Conservation (phyloP, 2,113 vertebrate genomes). For the Actenoides hombroni region DNA sequence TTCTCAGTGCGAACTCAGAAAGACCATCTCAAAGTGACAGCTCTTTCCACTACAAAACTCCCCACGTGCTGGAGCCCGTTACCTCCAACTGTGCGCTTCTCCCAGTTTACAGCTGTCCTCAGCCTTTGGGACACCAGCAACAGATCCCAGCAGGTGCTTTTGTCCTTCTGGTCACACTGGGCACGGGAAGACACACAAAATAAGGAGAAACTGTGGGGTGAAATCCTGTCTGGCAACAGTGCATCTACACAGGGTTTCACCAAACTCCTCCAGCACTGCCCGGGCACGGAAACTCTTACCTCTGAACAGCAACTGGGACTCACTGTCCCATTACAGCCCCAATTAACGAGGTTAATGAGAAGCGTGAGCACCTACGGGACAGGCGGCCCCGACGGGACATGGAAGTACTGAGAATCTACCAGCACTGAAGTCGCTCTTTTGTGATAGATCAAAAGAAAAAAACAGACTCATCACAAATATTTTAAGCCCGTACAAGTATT, state of each 20-base stretch:
- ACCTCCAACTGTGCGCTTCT: not conserved
- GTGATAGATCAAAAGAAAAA: not conserved
- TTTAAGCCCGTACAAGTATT: not conserved
- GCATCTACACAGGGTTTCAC: not conserved
- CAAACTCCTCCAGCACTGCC: not conserved
- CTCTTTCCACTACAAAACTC: not conserved
- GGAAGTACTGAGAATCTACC: not conserved
- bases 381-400: accelerated
- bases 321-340: accelerated
- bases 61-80: accelerated
- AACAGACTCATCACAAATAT: not conserved
- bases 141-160: not conserved
- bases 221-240: not conserved
- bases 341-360: not conserved
- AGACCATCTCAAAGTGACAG: not conserved
- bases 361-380: not conserved
- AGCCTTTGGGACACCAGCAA: not conserved
- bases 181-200: not conserved
- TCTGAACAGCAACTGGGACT: not conserved
- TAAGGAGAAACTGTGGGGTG: too few relatives aligned
- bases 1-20: not conserved
- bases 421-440: not conserved
- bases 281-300: not conserved
- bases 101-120: not conserved
- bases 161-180: not conserved